Base-by-base conservation (phyloP, 2,888 invertebrate genomes). In the Drosophila flavopinicola region DNA sequence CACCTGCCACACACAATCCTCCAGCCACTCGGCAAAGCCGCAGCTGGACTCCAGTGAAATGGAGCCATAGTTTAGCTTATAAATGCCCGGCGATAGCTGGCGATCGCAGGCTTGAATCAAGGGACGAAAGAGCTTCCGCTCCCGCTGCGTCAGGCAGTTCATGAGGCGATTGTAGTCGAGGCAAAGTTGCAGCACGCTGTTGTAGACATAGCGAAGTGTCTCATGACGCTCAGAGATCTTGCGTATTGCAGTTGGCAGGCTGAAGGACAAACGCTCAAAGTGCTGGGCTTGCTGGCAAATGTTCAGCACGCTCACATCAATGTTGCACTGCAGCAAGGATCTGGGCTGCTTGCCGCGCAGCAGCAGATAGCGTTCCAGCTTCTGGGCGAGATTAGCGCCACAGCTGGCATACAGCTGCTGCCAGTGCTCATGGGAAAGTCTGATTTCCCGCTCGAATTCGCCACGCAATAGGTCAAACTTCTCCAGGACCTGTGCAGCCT, bases 131-230 rank as follows among this genome's bases (percentile, higher is more conserved):
- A 98, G 91, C 38, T 94, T 90, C 25, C 95, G 92, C 87, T 98
- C 98, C 39, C 95, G 94, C 1, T 93, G 93, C 0, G 96, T 95
- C 6, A 98, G 90, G 0, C 95, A 94, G 74, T 93, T 93, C 37
- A 97, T 90, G 38, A 97, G 96, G 85, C 94, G 94, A 90, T 96
- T 96, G 89, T 96, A 96, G 25, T 95, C 94, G 39, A 94, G 92
- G 0, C 95, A 94, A 0, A 96, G 94, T 0, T 94, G 93, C 20
- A 95, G 78, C 0, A 96, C 95, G 75, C 94, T 94, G 76, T 95
- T 95, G 74, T 94, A 95, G 0, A 95, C 93, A 60, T 93, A 93
- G 60, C 92, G 92, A 5, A 95, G 88, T 0, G 91, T 92, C 20
- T 93, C 92, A 68, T 93, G 92, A 76, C 94, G 94, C 64, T 91